Evolutionary conservation across 2,113 vertebrate genomes (phyloP).

Genomic region (Urocitellus parryii): DNA sequence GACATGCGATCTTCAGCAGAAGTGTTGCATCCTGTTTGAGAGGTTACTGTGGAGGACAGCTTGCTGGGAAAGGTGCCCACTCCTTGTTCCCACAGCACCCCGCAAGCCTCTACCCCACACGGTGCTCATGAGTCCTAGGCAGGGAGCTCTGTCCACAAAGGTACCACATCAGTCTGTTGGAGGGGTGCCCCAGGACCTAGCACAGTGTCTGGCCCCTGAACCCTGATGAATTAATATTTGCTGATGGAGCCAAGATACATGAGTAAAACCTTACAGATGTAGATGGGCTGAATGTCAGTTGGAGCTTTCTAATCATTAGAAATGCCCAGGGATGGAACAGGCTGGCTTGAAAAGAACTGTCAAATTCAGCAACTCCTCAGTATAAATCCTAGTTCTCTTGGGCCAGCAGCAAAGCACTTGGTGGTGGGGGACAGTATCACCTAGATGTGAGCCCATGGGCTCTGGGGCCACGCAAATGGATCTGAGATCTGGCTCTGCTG

Average conservation of each 20-base stretch:
- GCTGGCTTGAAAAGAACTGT: not conserved
- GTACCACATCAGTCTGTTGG: not conserved
- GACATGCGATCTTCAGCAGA: not conserved
- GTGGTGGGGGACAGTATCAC: not conserved
- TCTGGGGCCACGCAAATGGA: not conserved
- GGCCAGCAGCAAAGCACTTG: not conserved
- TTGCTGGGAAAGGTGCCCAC: not conserved
- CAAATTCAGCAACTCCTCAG: not conserved
- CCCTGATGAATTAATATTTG: not conserved
- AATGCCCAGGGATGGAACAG: not conserved
- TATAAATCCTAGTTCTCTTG: not conserved
- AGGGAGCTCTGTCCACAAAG: not conserved
- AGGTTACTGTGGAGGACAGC: not conserved
- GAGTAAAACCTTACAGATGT: not conserved
- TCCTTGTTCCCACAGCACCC: rapidly evolving
- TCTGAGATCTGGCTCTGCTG: not conserved
- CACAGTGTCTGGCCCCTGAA: not conserved
- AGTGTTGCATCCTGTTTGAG: not conserved
- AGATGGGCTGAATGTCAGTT: not conserved
- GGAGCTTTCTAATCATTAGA: not conserved
- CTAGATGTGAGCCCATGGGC: not conserved
- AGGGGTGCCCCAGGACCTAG: not conserved
- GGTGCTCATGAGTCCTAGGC: not conserved
- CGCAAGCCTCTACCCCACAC: rapidly evolving
- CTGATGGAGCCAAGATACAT: not conserved